Percentiles rank a stretch among this genome's conserved stretches.
Evolutionary conservation across 2,888 invertebrate species (phyloP).

Genomic region (Oligia strigilis): DNA sequence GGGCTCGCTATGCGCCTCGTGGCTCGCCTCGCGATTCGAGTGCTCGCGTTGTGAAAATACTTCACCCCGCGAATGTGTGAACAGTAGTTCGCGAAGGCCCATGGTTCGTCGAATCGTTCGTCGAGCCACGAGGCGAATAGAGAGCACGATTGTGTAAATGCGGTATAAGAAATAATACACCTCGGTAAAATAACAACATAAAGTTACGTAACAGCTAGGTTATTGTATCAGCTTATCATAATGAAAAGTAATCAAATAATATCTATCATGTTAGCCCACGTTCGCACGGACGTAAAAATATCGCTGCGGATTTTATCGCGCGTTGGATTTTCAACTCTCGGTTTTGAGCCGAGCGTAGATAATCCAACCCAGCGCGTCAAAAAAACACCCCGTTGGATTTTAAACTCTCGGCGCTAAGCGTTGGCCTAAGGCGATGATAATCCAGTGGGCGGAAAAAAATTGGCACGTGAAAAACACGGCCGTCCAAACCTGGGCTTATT

Average conservation of each 20-base stretch:
- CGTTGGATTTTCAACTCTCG: background rate
- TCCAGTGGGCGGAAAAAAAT: background rate
- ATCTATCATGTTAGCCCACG: background rate
- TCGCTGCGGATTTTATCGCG: background rate
- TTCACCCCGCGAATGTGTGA: too few relatives aligned
- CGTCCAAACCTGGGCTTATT: too few relatives aligned
- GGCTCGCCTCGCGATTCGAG: too few relatives aligned
- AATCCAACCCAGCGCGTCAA: background rate
- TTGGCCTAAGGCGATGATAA: background rate
- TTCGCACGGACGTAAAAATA: background rate
- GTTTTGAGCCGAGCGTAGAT: background rate
- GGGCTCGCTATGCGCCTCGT: too few relatives aligned
- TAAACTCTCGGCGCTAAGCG: background rate
- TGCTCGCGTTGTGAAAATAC: too few relatives aligned
- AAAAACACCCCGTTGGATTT: background rate
- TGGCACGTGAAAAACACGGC: too few relatives aligned
- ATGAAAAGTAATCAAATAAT: constrained; percentile 9
- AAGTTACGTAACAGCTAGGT: constrained; percentile 22
- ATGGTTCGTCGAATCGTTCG: too few relatives aligned
- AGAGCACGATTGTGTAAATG: too few relatives aligned
- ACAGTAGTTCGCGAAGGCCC: too few relatives aligned
- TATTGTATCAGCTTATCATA: constrained; percentile 11
- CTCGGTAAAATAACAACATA: constrained; percentile 16
- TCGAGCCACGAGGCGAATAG: too few relatives aligned
- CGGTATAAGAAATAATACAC: too few relatives aligned